These are phyloP conservation scores for Noctilio leporinus DNA, from an alignment of 2,113 vertebrate genomes.

Conservation along the genomic window DNA sequence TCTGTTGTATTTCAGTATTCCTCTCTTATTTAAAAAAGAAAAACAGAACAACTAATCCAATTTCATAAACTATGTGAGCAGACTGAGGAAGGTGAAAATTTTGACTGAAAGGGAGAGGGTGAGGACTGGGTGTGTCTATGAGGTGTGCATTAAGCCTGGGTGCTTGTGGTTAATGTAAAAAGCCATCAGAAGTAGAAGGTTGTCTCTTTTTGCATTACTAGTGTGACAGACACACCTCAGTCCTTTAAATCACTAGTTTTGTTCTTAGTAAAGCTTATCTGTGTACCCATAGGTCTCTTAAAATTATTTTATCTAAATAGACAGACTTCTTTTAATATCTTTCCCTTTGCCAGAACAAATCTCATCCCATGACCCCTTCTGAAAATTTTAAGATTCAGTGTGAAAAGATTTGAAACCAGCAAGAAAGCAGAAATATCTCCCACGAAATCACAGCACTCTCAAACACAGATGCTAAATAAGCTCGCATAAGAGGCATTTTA, in stretches of 20 bases:
- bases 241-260: neutral
- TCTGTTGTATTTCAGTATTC: neutral
- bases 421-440: slow-evolving; percentile 15
- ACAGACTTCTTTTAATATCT: neutral
- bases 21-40: neutral
- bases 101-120: neutral
- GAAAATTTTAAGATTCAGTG: neutral
- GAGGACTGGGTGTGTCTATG: neutral
- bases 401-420: neutral
- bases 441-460: neutral
- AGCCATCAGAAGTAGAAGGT: neutral
- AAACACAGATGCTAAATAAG: neutral
- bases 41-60: neutral
- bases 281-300: neutral
- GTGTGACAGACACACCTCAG: neutral
- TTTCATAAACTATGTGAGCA: neutral
- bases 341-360: neutral
- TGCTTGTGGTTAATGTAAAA: neutral
- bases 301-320: slow-evolving; percentile 10
- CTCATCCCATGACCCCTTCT: neutral
- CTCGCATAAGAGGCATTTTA: neutral
- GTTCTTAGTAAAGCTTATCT: neutral
- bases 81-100: neutral
- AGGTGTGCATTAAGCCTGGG: neutral
- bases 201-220: neutral